phyloP scores from a whole-genome alignment of 2,113 vertebrate species.

The Albula goreensis region DNA sequence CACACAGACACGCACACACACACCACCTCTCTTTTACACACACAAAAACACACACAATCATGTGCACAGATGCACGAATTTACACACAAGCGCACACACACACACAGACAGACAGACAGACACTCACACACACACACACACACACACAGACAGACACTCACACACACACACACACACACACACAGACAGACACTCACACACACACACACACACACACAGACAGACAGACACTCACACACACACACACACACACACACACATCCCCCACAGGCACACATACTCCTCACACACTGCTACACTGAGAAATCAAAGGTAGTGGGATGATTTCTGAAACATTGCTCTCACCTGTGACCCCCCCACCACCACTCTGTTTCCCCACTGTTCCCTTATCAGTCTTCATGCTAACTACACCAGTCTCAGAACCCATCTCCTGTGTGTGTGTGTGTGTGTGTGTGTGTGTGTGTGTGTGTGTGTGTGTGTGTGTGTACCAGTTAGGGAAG shows the following conservation, averaged over 20 bases:
- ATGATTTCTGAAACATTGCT: neutral
- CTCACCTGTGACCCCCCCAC: conserved; percentile 11
- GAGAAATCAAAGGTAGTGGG: neutral
- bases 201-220: neutral
- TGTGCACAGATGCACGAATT: no score
- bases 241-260: neutral
- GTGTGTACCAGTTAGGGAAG: neutral
- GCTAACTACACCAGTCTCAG: conserved; percentile 11
- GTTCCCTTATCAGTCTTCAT: neutral
- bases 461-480: neutral
- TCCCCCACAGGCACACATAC: neutral
- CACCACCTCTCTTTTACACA: no score
- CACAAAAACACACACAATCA: neutral
- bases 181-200: neutral
- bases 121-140: neutral
- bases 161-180: neutral
- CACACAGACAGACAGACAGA: neutral
- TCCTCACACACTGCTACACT: neutral
- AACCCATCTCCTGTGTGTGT: neutral
- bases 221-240: neutral
- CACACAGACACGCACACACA: neutral
- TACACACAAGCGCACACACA: no score
- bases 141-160: neutral
- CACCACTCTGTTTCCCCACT: neutral
- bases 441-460: neutral